phyloP scores from a whole-genome alignment of 2,888 invertebrate species.

The Drosophila meridionalis region DNA sequence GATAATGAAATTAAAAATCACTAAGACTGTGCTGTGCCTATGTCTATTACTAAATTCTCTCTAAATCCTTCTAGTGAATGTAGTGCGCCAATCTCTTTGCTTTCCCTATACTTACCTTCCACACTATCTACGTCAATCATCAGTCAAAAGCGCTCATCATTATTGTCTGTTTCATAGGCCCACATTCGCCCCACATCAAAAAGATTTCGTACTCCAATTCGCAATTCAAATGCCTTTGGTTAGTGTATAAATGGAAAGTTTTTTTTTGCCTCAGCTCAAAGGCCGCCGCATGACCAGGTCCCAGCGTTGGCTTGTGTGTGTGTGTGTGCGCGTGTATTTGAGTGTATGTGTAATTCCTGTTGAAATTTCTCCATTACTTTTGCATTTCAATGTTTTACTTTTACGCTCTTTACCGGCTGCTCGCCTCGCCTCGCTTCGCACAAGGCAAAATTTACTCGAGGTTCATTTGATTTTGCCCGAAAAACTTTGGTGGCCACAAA shows the following conservation, averaged over 20 bases:
- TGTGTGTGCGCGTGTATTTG: slow-evolving; percentile 28
- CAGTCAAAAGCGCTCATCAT: not conserved
- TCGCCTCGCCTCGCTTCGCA: slow-evolving; percentile 43
- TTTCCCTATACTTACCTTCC: not conserved
- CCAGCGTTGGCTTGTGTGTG: slow-evolving; percentile 10
- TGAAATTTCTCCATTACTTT: slow-evolving; percentile 77
- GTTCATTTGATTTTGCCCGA: slow-evolving; percentile 76
- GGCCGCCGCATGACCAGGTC: slow-evolving; percentile 43
- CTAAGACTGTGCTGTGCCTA: too few species aligned
- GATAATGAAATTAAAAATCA: not conserved
- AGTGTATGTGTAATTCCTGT: slow-evolving; percentile 68
- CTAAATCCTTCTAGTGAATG: too few species aligned
- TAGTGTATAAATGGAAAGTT: slow-evolving; percentile 58
- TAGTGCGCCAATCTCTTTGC: not conserved
- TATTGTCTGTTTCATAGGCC: not conserved
- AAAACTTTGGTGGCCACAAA: slow-evolving; percentile 81
- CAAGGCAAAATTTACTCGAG: slow-evolving; percentile 73
- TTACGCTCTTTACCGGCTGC: slow-evolving; percentile 48
- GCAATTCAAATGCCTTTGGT: not conserved
- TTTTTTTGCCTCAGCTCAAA: slow-evolving; percentile 13
- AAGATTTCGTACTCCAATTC: not conserved
- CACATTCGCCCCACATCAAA: not conserved
- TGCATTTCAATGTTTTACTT: slow-evolving; percentile 80
- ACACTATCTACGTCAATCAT: not conserved
- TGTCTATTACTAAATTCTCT: too few species aligned